Conservation (phyloP, 2,797 vertebrate genomes). For the Gorsachius magnificus region DNA sequence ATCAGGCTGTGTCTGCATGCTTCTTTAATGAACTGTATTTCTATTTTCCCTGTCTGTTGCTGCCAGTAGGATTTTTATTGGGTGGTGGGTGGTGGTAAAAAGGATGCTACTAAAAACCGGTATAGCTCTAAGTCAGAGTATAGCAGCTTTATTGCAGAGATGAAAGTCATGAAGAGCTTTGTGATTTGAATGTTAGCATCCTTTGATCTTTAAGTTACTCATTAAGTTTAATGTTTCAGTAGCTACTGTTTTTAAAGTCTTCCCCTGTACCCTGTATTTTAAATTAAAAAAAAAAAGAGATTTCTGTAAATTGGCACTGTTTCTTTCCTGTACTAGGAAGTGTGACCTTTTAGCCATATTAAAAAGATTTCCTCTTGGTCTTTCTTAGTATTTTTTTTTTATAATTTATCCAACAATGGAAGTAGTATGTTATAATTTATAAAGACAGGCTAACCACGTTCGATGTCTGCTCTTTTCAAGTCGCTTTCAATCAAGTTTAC, state of each 20-base stretch:
- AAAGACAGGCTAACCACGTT: background rate
- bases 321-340: slow-evolving; percentile 83
- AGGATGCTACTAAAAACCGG: slow-evolving; percentile 1
- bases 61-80: slow-evolving; percentile 4
- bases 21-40: background rate
- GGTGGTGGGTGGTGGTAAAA: background rate
- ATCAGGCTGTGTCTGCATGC: background rate
- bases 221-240: slow-evolving; percentile 40
- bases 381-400: background rate
- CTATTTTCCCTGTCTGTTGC: background rate
- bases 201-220: slow-evolving; percentile 63
- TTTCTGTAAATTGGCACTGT: slow-evolving; percentile 57
- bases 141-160: slow-evolving; percentile 38
- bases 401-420: background rate
- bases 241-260: slow-evolving; percentile 24
- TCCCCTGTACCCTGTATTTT: background rate
- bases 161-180: slow-evolving; percentile 52
- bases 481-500: background rate
- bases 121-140: background rate
- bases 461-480: background rate
- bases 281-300: background rate
- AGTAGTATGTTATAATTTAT: background rate
- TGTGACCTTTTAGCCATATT: slow-evolving; percentile 76
- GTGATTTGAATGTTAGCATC: slow-evolving; percentile 44
- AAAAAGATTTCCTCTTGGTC: slow-evolving; percentile 69